Conservation (phyloP, 2,113 vertebrate species). For the Athene cunicularia region DNA sequence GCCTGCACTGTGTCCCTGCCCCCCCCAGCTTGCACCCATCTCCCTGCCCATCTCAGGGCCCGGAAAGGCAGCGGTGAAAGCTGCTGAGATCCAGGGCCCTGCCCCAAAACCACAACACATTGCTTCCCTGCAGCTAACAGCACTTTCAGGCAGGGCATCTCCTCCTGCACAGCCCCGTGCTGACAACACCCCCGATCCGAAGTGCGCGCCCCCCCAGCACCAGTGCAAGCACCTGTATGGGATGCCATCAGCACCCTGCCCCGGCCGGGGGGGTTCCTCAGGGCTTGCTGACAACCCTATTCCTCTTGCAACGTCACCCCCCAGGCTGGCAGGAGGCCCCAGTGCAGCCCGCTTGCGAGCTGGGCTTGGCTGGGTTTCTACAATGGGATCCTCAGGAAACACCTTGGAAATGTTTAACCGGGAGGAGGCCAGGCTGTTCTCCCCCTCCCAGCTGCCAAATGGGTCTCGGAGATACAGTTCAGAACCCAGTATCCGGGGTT, state of each 20-base stretch:
- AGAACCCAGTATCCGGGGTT: neutral
- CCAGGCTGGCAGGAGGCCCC: neutral
- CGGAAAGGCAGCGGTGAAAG: neutral
- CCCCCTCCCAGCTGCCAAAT: neutral
- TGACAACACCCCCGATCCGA: neutral
- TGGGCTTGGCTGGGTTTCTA: neutral
- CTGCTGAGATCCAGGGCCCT: neutral
- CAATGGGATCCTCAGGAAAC: neutral
- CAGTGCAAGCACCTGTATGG: neutral
- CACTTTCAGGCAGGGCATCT: neutral
- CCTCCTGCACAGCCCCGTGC: neutral
- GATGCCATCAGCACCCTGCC: neutral
- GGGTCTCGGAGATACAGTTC: neutral
- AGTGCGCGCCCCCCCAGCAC: accelerated
- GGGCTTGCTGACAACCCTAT: neutral
- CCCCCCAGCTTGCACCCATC: neutral
- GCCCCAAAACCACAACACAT: neutral
- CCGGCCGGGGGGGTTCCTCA: neutral
- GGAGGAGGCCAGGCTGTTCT: neutral
- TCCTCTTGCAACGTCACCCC: neutral
- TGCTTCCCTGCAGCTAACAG: neutral
- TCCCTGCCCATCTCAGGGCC: neutral
- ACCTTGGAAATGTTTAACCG: slow-evolving; percentile 9
- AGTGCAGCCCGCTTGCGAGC: accelerated
- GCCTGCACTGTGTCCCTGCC: neutral